Evolutionary conservation across 2,888 invertebrate species (phyloP), one percentile per base, ranked within the genome.

Genomic region (Koerneria pararmatus): DNA sequence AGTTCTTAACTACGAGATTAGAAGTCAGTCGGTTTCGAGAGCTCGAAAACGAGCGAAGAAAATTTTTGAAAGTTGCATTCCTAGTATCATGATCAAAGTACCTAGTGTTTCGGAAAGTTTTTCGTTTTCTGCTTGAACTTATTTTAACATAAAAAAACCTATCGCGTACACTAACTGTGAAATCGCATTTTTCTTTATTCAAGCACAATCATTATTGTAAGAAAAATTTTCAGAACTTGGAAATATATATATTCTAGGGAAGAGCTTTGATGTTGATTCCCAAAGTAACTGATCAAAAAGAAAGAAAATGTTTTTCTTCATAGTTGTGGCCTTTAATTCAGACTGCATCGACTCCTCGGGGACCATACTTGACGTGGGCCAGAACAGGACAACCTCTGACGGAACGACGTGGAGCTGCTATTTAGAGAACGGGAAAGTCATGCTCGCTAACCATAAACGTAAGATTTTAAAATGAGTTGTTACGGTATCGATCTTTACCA

Each of bases 301-400:
- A n/a, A n/a, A n/a, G 46, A 41, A 41, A 41, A 41, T 41, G 11
- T 41, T 15, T 11, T 41, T 15, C n/a, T 15, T 11, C 46, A 41
- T 11, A 11, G 11, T 41, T n/a, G n/a, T 41, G 46, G n/a, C 11
- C 11, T n/a, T 11, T 51, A 29, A 4, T 27, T 62, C 24, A 64
- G 64, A 64, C 32, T 64, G 64, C 34, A 54, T 54, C 19, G 64
- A 64, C 24, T 15, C 54, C 4, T 56, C 4, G 4, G 64, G 64
- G 3, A 27, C n/a, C 2, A 32, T 22, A 6, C 54, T 64, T 8
- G 22, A 31, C n/a, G 46, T 64, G 6, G 64, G 56, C 1, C n/a
- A 54, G 19, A 24, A 19, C 3, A 5, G 54, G 0, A 29, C 22
- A 1, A 54, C 46, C 54, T 11, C 5, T n/a, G 64, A 64, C 24